phyloP scores from a whole-genome alignment of 2,113 vertebrate genomes.

The Nannobrachium achirus region DNA sequence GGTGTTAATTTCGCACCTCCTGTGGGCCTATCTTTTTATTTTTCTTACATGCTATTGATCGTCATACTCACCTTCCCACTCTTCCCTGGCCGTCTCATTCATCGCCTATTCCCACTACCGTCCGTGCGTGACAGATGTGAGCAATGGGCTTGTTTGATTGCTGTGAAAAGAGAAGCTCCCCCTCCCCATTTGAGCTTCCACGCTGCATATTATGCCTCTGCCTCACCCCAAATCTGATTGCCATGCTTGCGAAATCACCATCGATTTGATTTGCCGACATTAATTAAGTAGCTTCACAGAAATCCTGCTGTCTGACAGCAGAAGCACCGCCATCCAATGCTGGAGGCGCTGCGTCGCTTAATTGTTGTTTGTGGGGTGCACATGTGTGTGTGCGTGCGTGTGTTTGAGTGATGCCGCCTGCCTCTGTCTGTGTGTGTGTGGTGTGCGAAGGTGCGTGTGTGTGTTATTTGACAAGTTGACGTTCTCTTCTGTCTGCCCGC shows the following conservation, averaged over 20 bases:
- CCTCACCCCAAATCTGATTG: constrained; percentile 57
- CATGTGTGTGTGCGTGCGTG: background rate
- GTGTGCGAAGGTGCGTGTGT: constrained; percentile 26
- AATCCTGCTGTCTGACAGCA: constrained; percentile 58
- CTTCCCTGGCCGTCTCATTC: background rate
- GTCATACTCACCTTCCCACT: background rate
- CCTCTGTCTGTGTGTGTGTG: constrained; percentile 16
- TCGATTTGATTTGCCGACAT: constrained; percentile 76
- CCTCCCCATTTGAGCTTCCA: constrained; percentile 17
- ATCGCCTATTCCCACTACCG: constrained; percentile 18
- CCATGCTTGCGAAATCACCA: constrained; percentile 61
- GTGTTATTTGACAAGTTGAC: constrained; percentile 58
- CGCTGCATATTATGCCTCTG: constrained; percentile 45
- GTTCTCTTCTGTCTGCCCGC: constrained; percentile 47
- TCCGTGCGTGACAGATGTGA: constrained; percentile 2
- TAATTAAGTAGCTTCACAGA: constrained; percentile 73
- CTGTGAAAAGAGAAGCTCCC: constrained; percentile 36
- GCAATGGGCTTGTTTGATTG: constrained; percentile 43
- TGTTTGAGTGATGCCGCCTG: constrained; percentile 56
- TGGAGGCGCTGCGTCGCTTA: constrained; percentile 46
- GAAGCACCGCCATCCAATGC: constrained; percentile 30
- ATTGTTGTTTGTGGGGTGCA: constrained; percentile 61
- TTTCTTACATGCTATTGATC: background rate
- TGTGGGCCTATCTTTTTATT: background rate
- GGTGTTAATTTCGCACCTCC: too few species aligned